Conservation (phyloP, 1,140 invertebrate genomes). For the Diuraphis noxia region DNA sequence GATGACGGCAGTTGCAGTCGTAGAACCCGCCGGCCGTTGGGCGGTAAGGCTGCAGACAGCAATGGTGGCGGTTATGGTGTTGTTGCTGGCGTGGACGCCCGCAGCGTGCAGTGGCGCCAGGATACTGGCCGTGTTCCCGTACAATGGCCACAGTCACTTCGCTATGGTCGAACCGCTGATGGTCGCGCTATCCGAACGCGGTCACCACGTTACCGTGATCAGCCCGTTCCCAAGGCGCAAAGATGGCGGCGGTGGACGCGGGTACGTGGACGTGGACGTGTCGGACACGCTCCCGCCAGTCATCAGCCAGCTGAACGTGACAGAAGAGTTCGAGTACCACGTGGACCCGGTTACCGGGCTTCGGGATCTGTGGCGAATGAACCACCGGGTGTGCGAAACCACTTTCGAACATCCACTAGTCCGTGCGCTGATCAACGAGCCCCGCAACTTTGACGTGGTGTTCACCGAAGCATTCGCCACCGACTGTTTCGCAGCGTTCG, state of each 20-base stretch:
- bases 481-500: slow-evolving; percentile 58
- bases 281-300: slow-evolving; percentile 47
- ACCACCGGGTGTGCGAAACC: slow-evolving; percentile 36
- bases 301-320: slow-evolving; percentile 34
- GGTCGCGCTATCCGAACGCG: slow-evolving; percentile 57
- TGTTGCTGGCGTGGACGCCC: background rate
- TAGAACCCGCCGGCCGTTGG: background rate
- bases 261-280: slow-evolving; percentile 62
- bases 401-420: slow-evolving; percentile 32
- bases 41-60: background rate
- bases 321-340: background rate
- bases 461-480: slow-evolving; percentile 57
- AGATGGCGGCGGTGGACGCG: slow-evolving; percentile 59
- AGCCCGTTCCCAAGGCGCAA: slow-evolving; percentile 61
- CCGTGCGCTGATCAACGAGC: background rate
- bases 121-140: slow-evolving; percentile 59
- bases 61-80: background rate
- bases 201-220: slow-evolving; percentile 58
- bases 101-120: slow-evolving; percentile 54
- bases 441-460: slow-evolving; percentile 55
- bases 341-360: background rate
- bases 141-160: slow-evolving; percentile 59
- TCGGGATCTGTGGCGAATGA: slow-evolving; percentile 24
- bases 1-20: background rate
- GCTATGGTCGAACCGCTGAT: slow-evolving; percentile 60